phyloP scores from a whole-genome alignment of 2,797 vertebrate species.

The Gambelia wislizenii region DNA sequence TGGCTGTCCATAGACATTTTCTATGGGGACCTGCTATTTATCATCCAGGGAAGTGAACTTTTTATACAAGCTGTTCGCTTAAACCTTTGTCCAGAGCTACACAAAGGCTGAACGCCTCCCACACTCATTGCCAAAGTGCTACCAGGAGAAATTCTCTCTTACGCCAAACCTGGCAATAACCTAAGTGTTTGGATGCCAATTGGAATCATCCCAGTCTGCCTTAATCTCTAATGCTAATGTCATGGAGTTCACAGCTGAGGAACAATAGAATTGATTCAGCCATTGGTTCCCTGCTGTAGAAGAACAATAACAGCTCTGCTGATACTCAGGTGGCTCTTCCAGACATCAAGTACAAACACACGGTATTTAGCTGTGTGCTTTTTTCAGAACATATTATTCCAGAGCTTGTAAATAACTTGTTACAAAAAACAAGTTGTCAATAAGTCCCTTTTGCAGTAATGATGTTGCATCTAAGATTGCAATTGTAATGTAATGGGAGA shows the following conservation, averaged over 20 bases:
- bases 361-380: neutral
- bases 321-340: neutral
- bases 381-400: neutral
- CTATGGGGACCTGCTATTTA: neutral
- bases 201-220: constrained; percentile 9
- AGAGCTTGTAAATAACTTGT: neutral
- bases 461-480: neutral
- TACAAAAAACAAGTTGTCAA: neutral
- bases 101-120: constrained; percentile 2
- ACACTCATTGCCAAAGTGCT: neutral
- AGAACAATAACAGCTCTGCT: neutral
- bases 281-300: neutral
- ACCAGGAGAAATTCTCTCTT: neutral
- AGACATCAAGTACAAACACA: neutral
- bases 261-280: constrained; percentile 19
- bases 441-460: neutral
- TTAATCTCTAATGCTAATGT: neutral
- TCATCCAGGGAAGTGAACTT: neutral
- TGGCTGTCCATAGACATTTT: neutral
- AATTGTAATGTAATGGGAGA: neutral
- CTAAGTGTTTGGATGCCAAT: neutral
- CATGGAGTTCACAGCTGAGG: constrained; percentile 13
- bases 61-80: neutral
- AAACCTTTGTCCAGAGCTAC: neutral
- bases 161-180: constrained; percentile 9